Evolutionary conservation across 1,140 invertebrate species (phyloP), one percentile per base, ranked within the genome.

Genomic region (Drosophila busckii): DNA sequence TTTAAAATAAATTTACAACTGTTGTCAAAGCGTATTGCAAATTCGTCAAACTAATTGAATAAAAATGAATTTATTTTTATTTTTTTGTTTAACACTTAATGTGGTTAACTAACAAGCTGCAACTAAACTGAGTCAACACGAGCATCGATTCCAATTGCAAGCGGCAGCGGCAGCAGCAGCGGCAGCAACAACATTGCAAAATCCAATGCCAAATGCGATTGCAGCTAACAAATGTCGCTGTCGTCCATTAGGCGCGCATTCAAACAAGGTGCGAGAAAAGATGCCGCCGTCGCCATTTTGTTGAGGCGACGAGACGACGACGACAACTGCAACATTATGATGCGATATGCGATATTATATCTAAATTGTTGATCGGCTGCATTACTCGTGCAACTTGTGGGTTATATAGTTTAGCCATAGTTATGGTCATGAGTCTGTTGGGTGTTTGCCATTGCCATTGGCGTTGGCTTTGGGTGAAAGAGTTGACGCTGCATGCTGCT

Each of bases 291-390:
- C 56, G 55, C 50, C 54, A 63, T 48, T 66, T 70, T 67, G 62
- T 54, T 44, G 54, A 29, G 29, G 48, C 25, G 1, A 41, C 34
- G 20, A 34, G 3, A 22, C 32, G 4, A 53, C 50, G 12, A 40
- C 40, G 37, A 40, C 41, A 26, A 67, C 70, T 61, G 55, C 59
- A 49, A 73, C 75, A 82, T 83, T 82, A 82, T 82, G 75, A 82
- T 82, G 75, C 76, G 76, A 82, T 80, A 80, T 80, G 75, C 75
- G 75, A 82, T 82, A 82, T 83, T 75, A 73, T 82, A 82, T 82
- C 75, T 82, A 82, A 82, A 82, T 82, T 82, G 75, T 83, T 82
- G 76, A 82, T 82, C 75, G 75, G 55, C 56, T 83, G 75, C 75
- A 62, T 82, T 70, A 69, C 52, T 61, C 46, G 22, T 31, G 26